Evolutionary conservation across 2,888 invertebrate genomes (phyloP).

Genomic region (Glaucopsyche alexis): DNA sequence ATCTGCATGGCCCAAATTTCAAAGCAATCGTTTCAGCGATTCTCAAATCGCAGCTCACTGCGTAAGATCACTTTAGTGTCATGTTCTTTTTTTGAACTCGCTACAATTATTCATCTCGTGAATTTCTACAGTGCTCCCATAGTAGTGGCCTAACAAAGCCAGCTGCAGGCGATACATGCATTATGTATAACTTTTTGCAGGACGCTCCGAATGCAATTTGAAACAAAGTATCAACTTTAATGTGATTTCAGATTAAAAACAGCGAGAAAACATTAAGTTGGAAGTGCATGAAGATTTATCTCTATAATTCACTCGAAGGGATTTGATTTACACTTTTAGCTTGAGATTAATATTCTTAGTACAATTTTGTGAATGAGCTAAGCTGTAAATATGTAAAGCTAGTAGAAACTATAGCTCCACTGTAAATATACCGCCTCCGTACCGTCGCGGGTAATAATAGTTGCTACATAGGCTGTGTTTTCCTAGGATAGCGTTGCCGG

Average conservation of each 20-base stretch:
- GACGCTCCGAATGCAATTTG: constrained; percentile 73
- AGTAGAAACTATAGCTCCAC: too few relatives aligned
- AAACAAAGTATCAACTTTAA: constrained; percentile 78
- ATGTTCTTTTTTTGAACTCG: too few relatives aligned
- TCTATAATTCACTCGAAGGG: constrained; percentile 32
- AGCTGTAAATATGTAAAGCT: not conserved
- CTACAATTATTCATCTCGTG: not conserved
- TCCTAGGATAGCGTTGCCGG: too few relatives aligned
- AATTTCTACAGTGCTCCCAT: constrained; percentile 1
- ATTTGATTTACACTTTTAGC: constrained; percentile 33
- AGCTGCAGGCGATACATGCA: constrained; percentile 72
- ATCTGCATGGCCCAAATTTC: too few relatives aligned
- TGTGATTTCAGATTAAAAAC: constrained; percentile 72
- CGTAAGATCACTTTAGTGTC: too few relatives aligned
- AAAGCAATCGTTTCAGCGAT: too few relatives aligned
- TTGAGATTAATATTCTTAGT: constrained; percentile 1
- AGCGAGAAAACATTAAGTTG: constrained; percentile 51
- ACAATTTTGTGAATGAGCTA: not conserved
- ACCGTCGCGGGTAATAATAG: too few relatives aligned
- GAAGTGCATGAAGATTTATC: constrained; percentile 39
- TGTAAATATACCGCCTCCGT: too few relatives aligned
- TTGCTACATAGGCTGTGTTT: too few relatives aligned
- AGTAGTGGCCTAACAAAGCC: constrained; percentile 52
- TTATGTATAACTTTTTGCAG: constrained; percentile 77
- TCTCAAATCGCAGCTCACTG: too few relatives aligned